A percentile compares a stretch with the other conserved stretches of the same genome.
Evolutionary conservation across 2,797 vertebrate genomes (phyloP).

Genomic region (Hephaestus fuliginosus): DNA sequence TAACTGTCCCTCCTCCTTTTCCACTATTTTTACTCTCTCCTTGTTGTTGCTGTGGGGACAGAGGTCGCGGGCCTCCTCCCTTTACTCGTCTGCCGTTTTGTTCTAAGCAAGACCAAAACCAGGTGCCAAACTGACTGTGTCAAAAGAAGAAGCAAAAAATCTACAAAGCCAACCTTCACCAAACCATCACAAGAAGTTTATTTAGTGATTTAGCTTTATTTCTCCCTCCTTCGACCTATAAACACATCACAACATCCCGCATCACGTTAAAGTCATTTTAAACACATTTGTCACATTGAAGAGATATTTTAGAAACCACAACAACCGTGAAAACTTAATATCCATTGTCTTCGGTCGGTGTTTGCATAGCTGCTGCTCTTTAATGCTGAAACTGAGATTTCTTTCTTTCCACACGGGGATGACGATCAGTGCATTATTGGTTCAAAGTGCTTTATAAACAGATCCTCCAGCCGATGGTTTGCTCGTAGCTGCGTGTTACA

Average conservation of each 20-base stretch:
- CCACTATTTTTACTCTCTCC: background rate
- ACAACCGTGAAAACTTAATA: constrained; percentile 32
- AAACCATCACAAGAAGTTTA: constrained; percentile 11
- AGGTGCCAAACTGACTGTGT: constrained; percentile 81
- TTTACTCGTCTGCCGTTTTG: constrained; percentile 33
- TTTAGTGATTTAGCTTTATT: constrained; percentile 15
- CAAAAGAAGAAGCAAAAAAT: constrained; percentile 69
- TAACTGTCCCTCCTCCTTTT: constrained; percentile 2
- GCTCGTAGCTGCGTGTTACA: constrained; percentile 24
- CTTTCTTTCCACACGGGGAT: constrained; percentile 10
- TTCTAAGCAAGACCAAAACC: constrained; percentile 74
- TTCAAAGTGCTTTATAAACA: constrained; percentile 84
- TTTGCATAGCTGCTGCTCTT: constrained; percentile 58
- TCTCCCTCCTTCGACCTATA: too few species aligned
- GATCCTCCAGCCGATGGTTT: constrained; percentile 33
- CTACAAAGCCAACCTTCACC: background rate
- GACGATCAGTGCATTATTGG: constrained; percentile 78
- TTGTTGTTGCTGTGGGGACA: constrained; percentile 21
- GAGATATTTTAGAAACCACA: constrained; percentile 1
- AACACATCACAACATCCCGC: background rate
- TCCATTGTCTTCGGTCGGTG: constrained; percentile 36
- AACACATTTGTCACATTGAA: background rate
- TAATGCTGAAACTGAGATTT: constrained; percentile 12
- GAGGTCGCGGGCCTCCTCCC: constrained; percentile 36
- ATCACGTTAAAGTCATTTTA: constrained; percentile 11